Percentiles rank a stretch among this genome's conserved stretches.
Conservation (phyloP, 2,888 invertebrate species). For the Tenthredo notha region DNA sequence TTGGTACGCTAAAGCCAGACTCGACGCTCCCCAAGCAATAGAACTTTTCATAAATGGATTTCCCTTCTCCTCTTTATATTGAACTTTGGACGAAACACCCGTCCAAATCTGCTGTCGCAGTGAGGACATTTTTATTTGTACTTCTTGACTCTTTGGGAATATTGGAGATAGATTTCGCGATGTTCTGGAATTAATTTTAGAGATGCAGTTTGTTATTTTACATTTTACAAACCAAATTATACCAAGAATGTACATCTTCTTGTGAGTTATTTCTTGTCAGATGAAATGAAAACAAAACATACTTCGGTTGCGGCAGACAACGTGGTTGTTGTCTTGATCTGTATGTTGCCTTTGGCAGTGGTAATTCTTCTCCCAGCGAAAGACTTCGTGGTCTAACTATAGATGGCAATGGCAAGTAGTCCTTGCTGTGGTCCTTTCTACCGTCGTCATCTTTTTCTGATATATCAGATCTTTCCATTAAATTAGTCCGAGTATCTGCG, state of each 20-base stretch:
- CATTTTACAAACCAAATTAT: not conserved
- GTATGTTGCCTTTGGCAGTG: constrained; percentile 57
- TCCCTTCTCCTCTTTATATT: constrained; percentile 55
- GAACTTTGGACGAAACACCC: constrained; percentile 80
- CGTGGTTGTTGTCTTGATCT: constrained; percentile 63
- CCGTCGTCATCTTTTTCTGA: constrained; percentile 58
- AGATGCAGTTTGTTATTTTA: not conserved
- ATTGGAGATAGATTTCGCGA: constrained; percentile 69
- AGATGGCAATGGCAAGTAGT: constrained; percentile 65
- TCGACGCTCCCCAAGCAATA: constrained; percentile 85
- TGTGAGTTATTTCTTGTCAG: not conserved
- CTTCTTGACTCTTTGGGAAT: constrained; percentile 75
- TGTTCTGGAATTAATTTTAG: constrained; percentile 60
- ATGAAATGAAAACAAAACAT: not conserved
- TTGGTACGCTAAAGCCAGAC: constrained; percentile 81
- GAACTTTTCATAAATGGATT: constrained; percentile 76
- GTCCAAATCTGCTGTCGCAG: constrained; percentile 89
- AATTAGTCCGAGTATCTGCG: constrained; percentile 46
- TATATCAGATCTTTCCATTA: constrained; percentile 51
- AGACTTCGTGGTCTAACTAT: constrained; percentile 69
- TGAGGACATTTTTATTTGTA: constrained; percentile 85
- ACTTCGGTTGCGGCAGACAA: constrained; percentile 67
- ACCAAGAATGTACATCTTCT: not conserved
- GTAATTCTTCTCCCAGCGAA: constrained; percentile 67
- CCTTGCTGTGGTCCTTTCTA: constrained; percentile 56